Percentiles rank a stretch among this genome's conserved stretches.
Conservation (phyloP, 2,797 vertebrate genomes). For the Sylvia borin region DNA sequence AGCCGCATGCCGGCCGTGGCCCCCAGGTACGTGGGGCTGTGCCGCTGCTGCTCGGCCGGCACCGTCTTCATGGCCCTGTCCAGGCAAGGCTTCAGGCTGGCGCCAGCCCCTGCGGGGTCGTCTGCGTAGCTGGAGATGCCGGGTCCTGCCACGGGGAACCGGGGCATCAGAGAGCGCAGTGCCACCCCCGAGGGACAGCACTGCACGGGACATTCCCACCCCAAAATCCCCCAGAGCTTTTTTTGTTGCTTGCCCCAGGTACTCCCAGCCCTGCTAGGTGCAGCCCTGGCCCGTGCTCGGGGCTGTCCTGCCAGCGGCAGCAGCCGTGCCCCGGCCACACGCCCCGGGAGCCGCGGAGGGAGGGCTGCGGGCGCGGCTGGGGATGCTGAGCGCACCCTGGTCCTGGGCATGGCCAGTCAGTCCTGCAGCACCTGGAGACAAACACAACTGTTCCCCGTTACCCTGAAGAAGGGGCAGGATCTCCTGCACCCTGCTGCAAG, state of each 20-base stretch:
- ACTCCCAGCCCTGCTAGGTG: accelerated
- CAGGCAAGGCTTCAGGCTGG: slow-evolving; percentile 84
- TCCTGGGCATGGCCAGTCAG: accelerated
- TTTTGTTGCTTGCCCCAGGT: not conserved
- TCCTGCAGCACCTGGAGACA: accelerated
- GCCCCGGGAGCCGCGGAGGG: accelerated
- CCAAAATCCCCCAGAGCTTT: not conserved
- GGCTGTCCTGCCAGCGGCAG: not conserved
- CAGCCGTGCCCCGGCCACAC: accelerated
- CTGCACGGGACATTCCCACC: not conserved
- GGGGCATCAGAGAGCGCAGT: not conserved
- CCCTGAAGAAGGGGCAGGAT: not conserved
- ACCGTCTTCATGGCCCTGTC: slow-evolving; percentile 75
- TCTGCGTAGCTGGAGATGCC: slow-evolving; percentile 83
- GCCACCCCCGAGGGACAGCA: not conserved
- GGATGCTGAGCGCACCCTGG: not conserved
- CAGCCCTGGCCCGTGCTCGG: accelerated
- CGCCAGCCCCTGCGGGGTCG: slow-evolving; percentile 72
- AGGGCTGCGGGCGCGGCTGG: accelerated
- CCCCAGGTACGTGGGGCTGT: slow-evolving; percentile 88
- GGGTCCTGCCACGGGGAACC: slow-evolving; percentile 21
- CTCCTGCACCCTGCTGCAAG: not conserved
- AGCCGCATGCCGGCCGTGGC: slow-evolving; percentile 95
- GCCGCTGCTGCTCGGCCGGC: slow-evolving; percentile 72
- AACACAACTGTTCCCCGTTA: not conserved